Evolutionary conservation across 2,888 invertebrate genomes (phyloP).

Genomic region (Rotaria socialis): DNA sequence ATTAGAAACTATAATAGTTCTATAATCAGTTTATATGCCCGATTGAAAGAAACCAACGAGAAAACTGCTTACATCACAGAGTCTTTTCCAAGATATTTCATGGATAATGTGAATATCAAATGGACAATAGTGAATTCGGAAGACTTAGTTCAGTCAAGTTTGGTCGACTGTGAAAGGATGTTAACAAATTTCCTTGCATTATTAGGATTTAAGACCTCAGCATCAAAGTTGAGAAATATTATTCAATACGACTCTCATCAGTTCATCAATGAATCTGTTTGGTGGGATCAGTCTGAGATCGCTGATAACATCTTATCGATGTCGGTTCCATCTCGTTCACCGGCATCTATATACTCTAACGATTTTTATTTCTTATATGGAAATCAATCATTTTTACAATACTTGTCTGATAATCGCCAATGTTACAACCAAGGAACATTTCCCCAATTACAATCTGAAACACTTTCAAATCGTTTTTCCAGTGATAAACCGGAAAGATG

Average conservation of each 20-base stretch:
- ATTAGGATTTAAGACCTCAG: not conserved
- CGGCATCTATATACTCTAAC: not conserved
- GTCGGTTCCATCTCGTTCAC: not conserved
- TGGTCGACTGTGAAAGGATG: not conserved
- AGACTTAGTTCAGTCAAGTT: not conserved
- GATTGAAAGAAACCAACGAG: too few relatives aligned
- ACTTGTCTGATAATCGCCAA: not conserved
- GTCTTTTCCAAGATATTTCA: not conserved
- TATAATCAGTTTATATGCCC: not conserved
- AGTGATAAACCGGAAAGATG: not conserved
- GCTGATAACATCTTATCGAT: not conserved
- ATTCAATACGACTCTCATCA: not conserved
- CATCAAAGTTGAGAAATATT: not conserved
- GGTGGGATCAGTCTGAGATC: not conserved
- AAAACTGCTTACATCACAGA: not conserved
- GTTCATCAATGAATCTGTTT: not conserved
- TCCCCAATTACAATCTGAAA: not conserved
- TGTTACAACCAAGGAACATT: not conserved
- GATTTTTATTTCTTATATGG: not conserved
- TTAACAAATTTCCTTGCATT: not conserved
- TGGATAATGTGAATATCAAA: not conserved
- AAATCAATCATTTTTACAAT: not conserved
- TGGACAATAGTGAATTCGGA: not conserved
- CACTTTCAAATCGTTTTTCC: not conserved
- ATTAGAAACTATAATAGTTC: not conserved